These are phyloP conservation scores for Macquaria ambigua DNA, from an alignment of 2,113 vertebrate genomes.

Conservation along the genomic window DNA sequence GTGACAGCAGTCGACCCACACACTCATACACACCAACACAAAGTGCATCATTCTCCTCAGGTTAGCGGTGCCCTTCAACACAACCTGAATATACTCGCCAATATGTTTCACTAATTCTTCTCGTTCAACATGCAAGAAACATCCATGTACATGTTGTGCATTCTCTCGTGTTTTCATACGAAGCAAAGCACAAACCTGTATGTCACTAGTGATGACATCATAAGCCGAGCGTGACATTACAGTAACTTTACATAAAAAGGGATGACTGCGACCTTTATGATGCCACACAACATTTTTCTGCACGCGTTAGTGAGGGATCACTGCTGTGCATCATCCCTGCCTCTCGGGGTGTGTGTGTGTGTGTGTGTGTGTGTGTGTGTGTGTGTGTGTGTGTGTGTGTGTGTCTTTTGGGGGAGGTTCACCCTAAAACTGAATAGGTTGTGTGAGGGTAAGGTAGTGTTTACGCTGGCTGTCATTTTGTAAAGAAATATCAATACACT, in stretches of 20 bases:
- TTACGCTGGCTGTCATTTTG: background rate
- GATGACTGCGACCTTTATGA: conserved; percentile 30
- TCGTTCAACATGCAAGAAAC: background rate
- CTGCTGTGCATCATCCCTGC: background rate
- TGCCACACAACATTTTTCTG: background rate
- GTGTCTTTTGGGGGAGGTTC: background rate
- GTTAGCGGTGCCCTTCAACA: conserved; percentile 56
- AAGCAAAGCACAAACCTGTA: background rate
- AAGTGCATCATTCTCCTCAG: conserved; percentile 52
- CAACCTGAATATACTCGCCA: background rate
- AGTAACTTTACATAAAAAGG: background rate
- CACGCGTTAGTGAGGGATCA: conserved; percentile 29
- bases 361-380: too few relatives aligned
- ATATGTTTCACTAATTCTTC: background rate
- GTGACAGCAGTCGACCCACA: background rate
- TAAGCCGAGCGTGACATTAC: background rate
- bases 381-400: background rate
- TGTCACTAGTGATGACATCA: conserved; percentile 29
- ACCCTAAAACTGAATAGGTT: conserved; percentile 8
- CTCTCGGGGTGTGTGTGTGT: too few relatives aligned
- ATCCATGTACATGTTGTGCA: background rate
- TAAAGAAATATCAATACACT: conserved; percentile 8
- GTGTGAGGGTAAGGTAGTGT: background rate
- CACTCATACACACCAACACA: conserved; percentile 23
- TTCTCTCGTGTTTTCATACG: background rate